A percentile compares a stretch with the other conserved stretches of the same genome.
phyloP scores from a whole-genome alignment of 2,888 invertebrate genomes.

The Smittia sp. region DNA sequence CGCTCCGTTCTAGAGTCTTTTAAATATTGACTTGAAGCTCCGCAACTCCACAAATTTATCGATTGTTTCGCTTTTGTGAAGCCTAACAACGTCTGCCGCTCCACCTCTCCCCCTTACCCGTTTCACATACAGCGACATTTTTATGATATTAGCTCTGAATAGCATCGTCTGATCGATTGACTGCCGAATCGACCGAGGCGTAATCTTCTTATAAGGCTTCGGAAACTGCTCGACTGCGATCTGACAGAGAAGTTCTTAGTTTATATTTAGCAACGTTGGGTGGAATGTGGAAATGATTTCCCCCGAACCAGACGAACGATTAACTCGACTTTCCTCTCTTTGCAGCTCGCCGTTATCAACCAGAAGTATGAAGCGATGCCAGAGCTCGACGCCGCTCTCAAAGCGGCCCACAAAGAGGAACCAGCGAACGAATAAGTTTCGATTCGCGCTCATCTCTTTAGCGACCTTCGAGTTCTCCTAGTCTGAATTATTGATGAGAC shows the following conservation, averaged over 20 bases:
- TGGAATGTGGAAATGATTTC: neutral
- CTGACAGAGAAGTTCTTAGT: neutral
- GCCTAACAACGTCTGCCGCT: neutral
- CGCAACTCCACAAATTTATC: neutral
- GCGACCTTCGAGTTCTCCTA: neutral
- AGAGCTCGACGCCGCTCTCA: conserved; percentile 23
- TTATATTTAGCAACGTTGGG: neutral
- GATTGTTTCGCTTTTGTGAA: neutral
- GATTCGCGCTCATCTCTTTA: no score
- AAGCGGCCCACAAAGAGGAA: neutral
- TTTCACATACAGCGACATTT: neutral
- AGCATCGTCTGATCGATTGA: neutral
- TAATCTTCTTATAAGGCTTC: conserved; percentile 8
- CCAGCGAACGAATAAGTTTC: neutral
- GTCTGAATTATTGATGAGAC: conserved; percentile 2
- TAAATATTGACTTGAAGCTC: conserved; percentile 17
- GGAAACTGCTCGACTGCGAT: neutral
- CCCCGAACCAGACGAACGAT: neutral
- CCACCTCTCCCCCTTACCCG: neutral
- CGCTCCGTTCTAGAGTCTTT: conserved; percentile 25
- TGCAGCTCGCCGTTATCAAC: conserved; percentile 12
- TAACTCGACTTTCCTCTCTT: neutral
- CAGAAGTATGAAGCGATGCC: conserved; percentile 25
- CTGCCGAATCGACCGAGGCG: neutral
- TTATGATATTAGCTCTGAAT: neutral